Evolutionary conservation across 2,113 vertebrate genomes (phyloP).

Genomic region (Dromaius novaehollandiae): DNA sequence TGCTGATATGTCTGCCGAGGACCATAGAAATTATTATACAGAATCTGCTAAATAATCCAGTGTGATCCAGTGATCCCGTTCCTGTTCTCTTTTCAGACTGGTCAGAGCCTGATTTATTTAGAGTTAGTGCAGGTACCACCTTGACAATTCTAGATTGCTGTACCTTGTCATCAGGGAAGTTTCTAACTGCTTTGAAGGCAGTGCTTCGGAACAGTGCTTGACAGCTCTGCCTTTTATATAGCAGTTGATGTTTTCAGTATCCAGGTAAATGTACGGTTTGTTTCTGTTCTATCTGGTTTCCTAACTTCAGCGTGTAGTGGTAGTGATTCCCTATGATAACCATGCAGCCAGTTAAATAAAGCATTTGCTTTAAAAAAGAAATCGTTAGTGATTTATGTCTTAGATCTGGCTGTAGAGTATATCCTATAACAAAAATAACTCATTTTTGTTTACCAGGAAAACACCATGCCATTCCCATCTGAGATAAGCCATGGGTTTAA

Average conservation of each 20-base stretch:
- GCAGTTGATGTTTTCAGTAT: background rate
- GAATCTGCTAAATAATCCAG: background rate
- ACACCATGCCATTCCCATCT: fast-evolving
- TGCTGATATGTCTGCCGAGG: background rate
- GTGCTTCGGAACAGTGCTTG: fast-evolving
- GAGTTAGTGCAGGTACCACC: background rate
- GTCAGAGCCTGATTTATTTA: background rate
- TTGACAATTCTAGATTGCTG: background rate
- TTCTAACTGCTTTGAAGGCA: background rate
- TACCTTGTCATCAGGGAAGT: background rate
- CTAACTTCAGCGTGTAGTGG: background rate
- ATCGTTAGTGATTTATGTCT: background rate
- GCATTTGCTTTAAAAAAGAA: background rate
- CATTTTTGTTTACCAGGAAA: background rate
- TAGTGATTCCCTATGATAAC: background rate
- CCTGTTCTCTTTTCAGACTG: background rate
- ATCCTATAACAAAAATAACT: background rate
- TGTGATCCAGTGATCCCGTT: fast-evolving
- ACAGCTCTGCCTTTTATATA: background rate
- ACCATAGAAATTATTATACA: background rate
- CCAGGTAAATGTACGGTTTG: background rate
- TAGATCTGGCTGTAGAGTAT: background rate
- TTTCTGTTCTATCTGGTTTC: background rate
- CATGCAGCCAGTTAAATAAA: background rate
- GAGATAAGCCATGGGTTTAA: background rate